Evolutionary conservation across 2,113 vertebrate species (phyloP), one percentile per base, ranked within the genome.

Genomic region (Gobius niger): DNA sequence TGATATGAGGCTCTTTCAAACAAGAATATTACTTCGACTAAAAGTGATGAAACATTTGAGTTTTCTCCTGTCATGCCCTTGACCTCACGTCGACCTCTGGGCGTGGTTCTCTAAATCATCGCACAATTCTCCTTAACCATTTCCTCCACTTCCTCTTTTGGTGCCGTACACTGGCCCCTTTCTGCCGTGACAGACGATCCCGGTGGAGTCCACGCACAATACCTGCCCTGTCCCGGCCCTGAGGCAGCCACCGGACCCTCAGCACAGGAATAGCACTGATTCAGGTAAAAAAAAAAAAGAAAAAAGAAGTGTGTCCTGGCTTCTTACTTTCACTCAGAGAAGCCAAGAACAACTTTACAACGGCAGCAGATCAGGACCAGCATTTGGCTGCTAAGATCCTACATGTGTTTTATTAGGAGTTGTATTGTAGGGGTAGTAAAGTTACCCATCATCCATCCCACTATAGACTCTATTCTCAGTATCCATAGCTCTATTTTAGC

Each of bases 191-290:
- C 67, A 44, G 61, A 65, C 65, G 16, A 63, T 41, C 51, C 24
- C 47, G 60, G 53, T 47, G 15, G 9, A 34, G 3, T 68, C 0
- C 16, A 51, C 71, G 24, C 24, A 93, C 92, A 93, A 89, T 88
- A 86, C 85, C 84, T 73, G 47, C 79, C 87, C 89, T 93, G 93
- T 93, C 83, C 73, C 81, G 77, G 65, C 60, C 40, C 24, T 12
- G 76, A 82, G 90, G 86, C 84, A 80, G 75, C 68, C 47, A 49
- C 81, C 84, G 40, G 57, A 78, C 70, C 62, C 80, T 49, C 80
- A 64, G 57, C 65, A 65, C 63, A 46, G 70, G 85, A 89, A 89
- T 81, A 72, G 61, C 70, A 65, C 70, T 83, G 80, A 83, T 79
- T 61, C 73, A 67, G 66, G 68, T 61, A 19, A 34, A 2, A 34